A percentile compares a stretch with the other conserved stretches of the same genome.
Conservation (phyloP, 2,888 invertebrate genomes). For the Noctua pronuba region DNA sequence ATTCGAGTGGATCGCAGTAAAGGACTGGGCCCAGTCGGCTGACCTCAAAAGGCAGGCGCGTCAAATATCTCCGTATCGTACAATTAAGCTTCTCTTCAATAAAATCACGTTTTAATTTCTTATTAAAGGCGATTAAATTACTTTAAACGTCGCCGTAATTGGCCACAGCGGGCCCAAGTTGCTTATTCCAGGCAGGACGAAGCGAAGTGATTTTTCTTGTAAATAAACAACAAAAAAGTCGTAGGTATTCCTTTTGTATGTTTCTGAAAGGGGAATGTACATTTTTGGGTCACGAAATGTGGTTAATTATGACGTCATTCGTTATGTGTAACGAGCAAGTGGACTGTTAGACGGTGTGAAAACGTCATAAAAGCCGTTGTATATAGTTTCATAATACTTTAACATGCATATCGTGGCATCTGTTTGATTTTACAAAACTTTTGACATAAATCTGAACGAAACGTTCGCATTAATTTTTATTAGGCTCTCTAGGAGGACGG, state of each 20-base stretch:
- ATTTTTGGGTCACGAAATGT: constrained; percentile 71
- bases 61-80: constrained; percentile 77
- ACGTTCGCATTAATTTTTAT: constrained; percentile 68
- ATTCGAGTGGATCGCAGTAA: constrained; percentile 65
- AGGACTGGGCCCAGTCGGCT: constrained; percentile 68
- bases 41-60: constrained; percentile 77
- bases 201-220: constrained; percentile 58
- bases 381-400: constrained; percentile 52
- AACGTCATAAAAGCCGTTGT: constrained; percentile 59
- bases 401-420: constrained; percentile 56
- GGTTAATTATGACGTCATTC: constrained; percentile 72
- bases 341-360: constrained; percentile 73
- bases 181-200: constrained; percentile 54
- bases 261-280: constrained; percentile 63
- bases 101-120: constrained; percentile 85
- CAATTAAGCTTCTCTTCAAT: constrained; percentile 84
- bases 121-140: constrained; percentile 82
- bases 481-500: constrained; percentile 53
- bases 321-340: constrained; percentile 70
- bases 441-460: constrained; percentile 63
- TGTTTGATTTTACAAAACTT: constrained; percentile 63
- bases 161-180: constrained; percentile 68
- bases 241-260: constrained; percentile 51
- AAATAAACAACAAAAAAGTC: constrained; percentile 38
- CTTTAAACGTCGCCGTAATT: constrained; percentile 82